These are phyloP conservation scores for Malacosoma neustria DNA, from an alignment of 2,888 invertebrate genomes.

Conservation along the genomic window DNA sequence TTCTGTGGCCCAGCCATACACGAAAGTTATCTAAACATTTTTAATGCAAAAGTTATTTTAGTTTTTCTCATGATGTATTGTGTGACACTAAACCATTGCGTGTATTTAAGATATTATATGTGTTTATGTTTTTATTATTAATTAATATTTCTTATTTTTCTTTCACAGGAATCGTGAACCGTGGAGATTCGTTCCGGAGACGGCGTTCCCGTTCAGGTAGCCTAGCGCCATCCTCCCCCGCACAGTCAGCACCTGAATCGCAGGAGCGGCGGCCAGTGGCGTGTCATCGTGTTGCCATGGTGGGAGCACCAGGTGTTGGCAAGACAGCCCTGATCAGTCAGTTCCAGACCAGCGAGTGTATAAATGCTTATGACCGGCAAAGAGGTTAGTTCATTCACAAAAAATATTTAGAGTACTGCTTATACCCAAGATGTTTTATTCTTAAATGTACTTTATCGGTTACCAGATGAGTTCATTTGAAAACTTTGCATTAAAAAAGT, in stretches of 20 bases:
- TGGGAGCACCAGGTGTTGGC: slow-evolving; percentile 87
- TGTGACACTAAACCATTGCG: no score
- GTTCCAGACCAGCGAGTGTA: slow-evolving; percentile 95
- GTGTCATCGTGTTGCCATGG: slow-evolving; percentile 80
- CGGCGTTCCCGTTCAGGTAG: slow-evolving; percentile 89
- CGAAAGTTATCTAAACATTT: no score
- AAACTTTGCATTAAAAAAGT: no score
- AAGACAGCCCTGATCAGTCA: slow-evolving; percentile 90
- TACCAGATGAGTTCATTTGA: no score
- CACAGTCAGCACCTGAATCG: slow-evolving; percentile 54
- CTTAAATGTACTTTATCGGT: no score
- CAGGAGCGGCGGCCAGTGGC: slow-evolving; percentile 71
- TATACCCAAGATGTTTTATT: no score
- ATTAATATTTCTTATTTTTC: slow-evolving; percentile 10
- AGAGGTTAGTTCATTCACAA: slow-evolving; percentile 76
- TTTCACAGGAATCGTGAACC: slow-evolving; percentile 89
- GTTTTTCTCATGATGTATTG: no score
- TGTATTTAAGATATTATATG: no score
- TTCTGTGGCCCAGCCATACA: no score
- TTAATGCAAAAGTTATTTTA: no score
- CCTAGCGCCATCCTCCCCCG: slow-evolving; percentile 77
- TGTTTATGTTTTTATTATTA: no score
- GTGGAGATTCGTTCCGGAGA: slow-evolving; percentile 94
- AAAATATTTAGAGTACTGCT: no score
- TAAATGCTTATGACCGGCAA: slow-evolving; percentile 93